These are phyloP conservation scores for Altica lythri DNA, from an alignment of 2,888 invertebrate species.

Conservation along the genomic window DNA sequence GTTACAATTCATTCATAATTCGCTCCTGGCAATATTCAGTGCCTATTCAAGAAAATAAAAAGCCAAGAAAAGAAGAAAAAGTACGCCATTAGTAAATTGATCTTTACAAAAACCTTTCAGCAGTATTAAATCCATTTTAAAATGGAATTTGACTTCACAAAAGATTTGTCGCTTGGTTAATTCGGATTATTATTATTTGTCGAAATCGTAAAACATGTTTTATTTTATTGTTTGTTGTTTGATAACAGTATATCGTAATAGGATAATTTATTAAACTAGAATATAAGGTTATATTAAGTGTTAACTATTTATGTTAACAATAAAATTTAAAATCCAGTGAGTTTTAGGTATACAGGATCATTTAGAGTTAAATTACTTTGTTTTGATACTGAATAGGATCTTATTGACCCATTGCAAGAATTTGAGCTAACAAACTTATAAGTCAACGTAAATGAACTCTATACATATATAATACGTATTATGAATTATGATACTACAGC, in stretches of 20 bases:
- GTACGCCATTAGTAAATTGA: constrained; percentile 27
- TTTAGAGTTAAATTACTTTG: too few species aligned
- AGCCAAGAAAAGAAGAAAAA: constrained; percentile 1
- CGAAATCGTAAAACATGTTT: constrained; percentile 18
- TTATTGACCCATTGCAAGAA: too few species aligned
- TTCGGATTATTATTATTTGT: constrained; percentile 14
- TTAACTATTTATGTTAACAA: too few species aligned
- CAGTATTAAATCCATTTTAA: constrained; percentile 23
- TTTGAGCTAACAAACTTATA: too few species aligned
- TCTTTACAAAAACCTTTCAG: constrained; percentile 21
- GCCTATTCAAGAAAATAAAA: constrained; percentile 3
- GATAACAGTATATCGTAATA: not conserved
- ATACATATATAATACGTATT: too few species aligned
- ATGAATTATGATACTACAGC: too few species aligned
- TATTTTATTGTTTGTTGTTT: not conserved
- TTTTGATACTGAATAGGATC: too few species aligned
- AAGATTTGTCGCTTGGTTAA: constrained; percentile 12
- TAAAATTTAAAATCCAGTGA: too few species aligned
- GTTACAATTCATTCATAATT: constrained; percentile 4
- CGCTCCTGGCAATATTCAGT: not conserved
- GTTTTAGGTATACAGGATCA: too few species aligned
- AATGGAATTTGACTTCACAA: constrained; percentile 21
- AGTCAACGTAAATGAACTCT: too few species aligned
- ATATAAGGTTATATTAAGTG: too few species aligned
- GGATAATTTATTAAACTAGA: too few species aligned